Evolutionary conservation across 1,140 invertebrate genomes (phyloP).

Genomic region (Colletes gigas): DNA sequence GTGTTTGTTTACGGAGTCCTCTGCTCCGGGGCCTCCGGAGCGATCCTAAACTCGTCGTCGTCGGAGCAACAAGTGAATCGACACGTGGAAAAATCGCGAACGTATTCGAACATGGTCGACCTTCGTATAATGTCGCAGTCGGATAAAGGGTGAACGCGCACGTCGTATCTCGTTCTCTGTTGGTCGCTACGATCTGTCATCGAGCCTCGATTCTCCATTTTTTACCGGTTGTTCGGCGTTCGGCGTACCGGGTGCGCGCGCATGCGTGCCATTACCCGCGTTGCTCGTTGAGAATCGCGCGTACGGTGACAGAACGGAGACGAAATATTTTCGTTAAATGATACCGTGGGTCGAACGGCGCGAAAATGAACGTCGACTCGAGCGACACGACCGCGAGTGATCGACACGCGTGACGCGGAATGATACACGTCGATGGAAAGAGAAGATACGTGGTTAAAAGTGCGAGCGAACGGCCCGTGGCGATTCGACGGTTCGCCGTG

Average conservation of each 20-base stretch:
- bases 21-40: neutral
- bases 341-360: neutral
- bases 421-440: slow-evolving; percentile 32
- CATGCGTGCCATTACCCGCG: neutral
- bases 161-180: neutral
- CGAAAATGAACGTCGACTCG: slow-evolving; percentile 42
- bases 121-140: neutral
- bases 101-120: neutral
- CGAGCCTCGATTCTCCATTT: slow-evolving; percentile 8
- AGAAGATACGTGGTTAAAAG: slow-evolving; percentile 22
- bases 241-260: neutral
- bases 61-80: slow-evolving; percentile 46
- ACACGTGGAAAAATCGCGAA: slow-evolving; percentile 16
- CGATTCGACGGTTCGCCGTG: slow-evolving; percentile 14
- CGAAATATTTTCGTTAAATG: neutral
- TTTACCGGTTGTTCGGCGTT: neutral
- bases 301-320: too few relatives aligned
- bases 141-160: slow-evolving; percentile 15
- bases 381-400: slow-evolving; percentile 40
- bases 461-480: slow-evolving; percentile 16
- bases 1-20: neutral
- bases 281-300: neutral
- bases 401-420: slow-evolving; percentile 28
- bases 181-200: neutral
- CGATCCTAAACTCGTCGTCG: neutral